These are phyloP conservation scores for Temnothorax rugatulus DNA, from an alignment of 2,888 invertebrate genomes.

Conservation along the genomic window DNA sequence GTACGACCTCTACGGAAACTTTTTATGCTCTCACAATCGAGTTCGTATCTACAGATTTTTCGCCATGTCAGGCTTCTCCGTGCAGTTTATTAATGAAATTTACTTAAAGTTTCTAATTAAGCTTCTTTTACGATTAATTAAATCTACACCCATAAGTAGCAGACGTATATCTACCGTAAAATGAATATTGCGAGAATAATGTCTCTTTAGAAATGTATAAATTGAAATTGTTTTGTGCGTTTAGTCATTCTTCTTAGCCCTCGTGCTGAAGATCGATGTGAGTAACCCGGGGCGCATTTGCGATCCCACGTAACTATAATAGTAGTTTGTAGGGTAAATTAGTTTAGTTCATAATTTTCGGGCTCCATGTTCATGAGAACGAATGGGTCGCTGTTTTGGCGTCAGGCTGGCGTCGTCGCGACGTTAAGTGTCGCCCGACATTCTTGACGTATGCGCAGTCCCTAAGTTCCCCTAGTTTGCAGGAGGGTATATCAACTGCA, in stretches of 20 bases:
- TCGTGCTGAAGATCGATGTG: slow-evolving; percentile 62
- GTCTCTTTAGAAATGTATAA: slow-evolving; percentile 26
- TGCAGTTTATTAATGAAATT: background rate
- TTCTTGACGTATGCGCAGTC: slow-evolving; percentile 72
- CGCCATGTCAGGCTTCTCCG: background rate
- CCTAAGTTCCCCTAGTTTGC: slow-evolving; percentile 74
- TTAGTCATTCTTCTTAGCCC: slow-evolving; percentile 10
- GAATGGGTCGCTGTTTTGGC: slow-evolving; percentile 75
- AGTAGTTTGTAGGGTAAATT: slow-evolving; percentile 71
- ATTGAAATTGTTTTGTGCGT: slow-evolving; percentile 31
- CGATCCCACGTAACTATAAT: slow-evolving; percentile 36
- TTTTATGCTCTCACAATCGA: slow-evolving; percentile 23
- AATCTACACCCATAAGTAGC: slow-evolving; percentile 11
- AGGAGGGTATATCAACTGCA: slow-evolving; percentile 54
- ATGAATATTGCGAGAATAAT: slow-evolving; percentile 28
- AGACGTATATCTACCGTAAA: slow-evolving; percentile 7
- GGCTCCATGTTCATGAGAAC: slow-evolving; percentile 75
- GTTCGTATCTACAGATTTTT: slow-evolving; percentile 26
- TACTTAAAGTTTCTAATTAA: slow-evolving; percentile 2
- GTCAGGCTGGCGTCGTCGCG: slow-evolving; percentile 76
- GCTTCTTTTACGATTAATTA: slow-evolving; percentile 24
- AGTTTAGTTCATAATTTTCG: slow-evolving; percentile 82
- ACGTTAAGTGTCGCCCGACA: slow-evolving; percentile 75
- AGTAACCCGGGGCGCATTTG: slow-evolving; percentile 52
- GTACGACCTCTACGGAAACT: slow-evolving; percentile 5